Conservation (phyloP, 2,113 vertebrate genomes). For the Microtus oregoni region DNA sequence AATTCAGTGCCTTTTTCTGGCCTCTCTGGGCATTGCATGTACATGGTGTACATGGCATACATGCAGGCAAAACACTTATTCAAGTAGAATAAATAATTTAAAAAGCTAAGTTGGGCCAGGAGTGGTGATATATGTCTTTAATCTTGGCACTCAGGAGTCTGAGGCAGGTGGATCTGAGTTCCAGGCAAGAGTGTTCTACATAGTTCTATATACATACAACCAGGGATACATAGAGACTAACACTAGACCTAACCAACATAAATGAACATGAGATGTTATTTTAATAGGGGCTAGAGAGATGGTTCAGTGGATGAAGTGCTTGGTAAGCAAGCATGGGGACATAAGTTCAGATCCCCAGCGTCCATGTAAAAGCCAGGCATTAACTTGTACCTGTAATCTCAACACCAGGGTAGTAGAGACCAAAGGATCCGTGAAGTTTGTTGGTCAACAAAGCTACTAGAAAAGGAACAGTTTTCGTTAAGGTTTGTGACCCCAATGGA, state of each 20-base stretch:
- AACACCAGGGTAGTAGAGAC: background rate
- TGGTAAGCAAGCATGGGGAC: background rate
- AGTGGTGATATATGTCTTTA: background rate
- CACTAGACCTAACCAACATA: conserved; percentile 33
- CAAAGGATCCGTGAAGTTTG: no score
- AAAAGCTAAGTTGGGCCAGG: background rate
- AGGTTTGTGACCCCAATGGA: no score
- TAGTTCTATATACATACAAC: no score
- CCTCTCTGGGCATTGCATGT: background rate
- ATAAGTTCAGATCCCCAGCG: background rate
- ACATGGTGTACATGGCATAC: background rate
- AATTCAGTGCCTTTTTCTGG: no score
- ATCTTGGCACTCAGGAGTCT: no score
- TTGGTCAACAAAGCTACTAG: no score
- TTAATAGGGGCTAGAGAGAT: background rate
- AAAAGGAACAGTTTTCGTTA: no score
- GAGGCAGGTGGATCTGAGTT: no score
- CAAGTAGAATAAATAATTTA: background rate
- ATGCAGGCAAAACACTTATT: background rate
- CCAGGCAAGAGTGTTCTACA: no score
- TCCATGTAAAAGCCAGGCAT: background rate
- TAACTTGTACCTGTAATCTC: background rate
- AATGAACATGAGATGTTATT: conserved; percentile 36
- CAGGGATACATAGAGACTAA: background rate
- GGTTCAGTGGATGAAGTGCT: background rate